Evolutionary conservation across 2,888 invertebrate species (phyloP), one percentile per base, ranked within the genome.

Genomic region (Phengaris alcon): DNA sequence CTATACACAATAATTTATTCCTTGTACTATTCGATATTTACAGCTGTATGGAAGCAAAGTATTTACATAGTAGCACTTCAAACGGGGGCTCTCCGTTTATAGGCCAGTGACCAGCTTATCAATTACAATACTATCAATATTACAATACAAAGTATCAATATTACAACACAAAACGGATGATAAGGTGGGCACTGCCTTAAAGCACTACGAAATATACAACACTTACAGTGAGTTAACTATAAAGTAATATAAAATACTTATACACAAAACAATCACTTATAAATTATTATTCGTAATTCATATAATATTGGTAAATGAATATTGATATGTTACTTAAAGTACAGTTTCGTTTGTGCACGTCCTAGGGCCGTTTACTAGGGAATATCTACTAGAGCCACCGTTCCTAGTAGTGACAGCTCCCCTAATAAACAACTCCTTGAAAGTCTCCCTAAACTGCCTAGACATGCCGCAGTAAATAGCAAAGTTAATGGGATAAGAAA

Each of bases 391-490:
- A 0, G 97, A 96, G 0, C 95, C 95, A 3, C 95, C 95, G 80
- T 95, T 95, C 81, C 95, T 94, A 80, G 95, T 95, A 5, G 95
- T 94, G 0, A 94, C 93, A 2, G 94, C 94, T 0, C 94, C 95
- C 70, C 95, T 88, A 68, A 97, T 95, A 84, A 98, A 98, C 8
- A 96, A 86, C 83, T 96, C 97, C 84, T 97, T 97, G 87, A 99
- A 99, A 0, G 98, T 98, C 87, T 98, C 98, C 74, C 99, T 94
- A 88, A 99, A 99, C 87, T 97, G 98, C 54, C 97, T 94, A 54
- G 97, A 98, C 99, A 99, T 99, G 44, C 98, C 98, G 87, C 98
- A 98, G 85, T 99, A 99, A 80, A 98, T 98, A 77, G 98, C 98
- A 84, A 99, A 98, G 88, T 98, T 98, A 76, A 98, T 96, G 12